Evolutionary conservation across 1,140 invertebrate genomes (phyloP).

Genomic region (Aethina tumida): DNA sequence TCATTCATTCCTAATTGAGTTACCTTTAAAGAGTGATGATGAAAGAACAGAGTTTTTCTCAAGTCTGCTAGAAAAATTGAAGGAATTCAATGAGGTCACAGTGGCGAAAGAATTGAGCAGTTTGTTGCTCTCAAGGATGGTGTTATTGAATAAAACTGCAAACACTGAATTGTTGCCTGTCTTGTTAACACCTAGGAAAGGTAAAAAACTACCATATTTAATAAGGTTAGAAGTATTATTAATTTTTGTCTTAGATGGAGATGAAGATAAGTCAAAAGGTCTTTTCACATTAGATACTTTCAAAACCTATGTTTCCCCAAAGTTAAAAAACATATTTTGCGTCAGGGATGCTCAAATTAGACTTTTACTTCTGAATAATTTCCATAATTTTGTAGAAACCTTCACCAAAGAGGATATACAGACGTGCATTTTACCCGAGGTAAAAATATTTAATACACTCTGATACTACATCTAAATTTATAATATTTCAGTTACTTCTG

Average conservation of each 20-base stretch:
- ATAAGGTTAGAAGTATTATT: slow-evolving; percentile 10
- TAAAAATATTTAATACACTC: slow-evolving; percentile 28
- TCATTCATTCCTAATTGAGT: slow-evolving; percentile 67
- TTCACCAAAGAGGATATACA: slow-evolving; percentile 62
- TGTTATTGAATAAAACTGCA: slow-evolving; percentile 68
- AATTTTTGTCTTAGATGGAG: slow-evolving; percentile 35
- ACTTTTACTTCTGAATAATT: slow-evolving; percentile 57
- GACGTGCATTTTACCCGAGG: slow-evolving; percentile 60
- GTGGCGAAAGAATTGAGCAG: slow-evolving; percentile 67
- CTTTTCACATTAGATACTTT: slow-evolving; percentile 50
- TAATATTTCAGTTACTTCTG: slow-evolving; percentile 53
- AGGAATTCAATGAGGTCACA: slow-evolving; percentile 61
- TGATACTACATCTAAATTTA: slow-evolving; percentile 5
- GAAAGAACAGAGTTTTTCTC: slow-evolving; percentile 71
- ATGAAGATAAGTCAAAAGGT: slow-evolving; percentile 33
- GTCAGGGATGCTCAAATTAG: slow-evolving; percentile 67
- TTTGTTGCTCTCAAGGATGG: slow-evolving; percentile 68
- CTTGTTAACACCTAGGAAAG: slow-evolving; percentile 58
- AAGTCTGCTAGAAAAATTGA: slow-evolving; percentile 52
- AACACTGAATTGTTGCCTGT: slow-evolving; percentile 62
- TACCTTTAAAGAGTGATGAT: slow-evolving; percentile 63
- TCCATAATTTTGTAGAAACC: slow-evolving; percentile 56
- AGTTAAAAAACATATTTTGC: slow-evolving; percentile 64
- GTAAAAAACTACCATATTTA: slow-evolving; percentile 30
- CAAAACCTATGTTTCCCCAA: slow-evolving; percentile 58